phyloP scores from a whole-genome alignment of 2,888 invertebrate genomes.

The Aspidapion aeneum region DNA sequence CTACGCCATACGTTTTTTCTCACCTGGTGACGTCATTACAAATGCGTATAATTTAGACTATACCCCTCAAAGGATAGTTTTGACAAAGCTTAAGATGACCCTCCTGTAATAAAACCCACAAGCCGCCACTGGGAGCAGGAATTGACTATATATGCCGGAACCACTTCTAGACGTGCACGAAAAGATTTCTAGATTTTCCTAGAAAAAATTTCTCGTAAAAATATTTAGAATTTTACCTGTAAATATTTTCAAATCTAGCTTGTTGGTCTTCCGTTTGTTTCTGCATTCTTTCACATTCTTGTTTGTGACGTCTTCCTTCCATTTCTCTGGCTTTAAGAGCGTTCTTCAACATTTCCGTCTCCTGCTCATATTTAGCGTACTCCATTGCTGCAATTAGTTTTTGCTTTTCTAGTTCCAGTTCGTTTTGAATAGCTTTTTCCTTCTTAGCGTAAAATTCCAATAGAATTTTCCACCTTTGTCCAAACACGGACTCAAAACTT shows the following conservation, averaged over 20 bases:
- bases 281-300: neutral
- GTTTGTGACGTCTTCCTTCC: neutral
- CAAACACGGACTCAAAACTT: neutral
- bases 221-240: too few species aligned
- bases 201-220: too few species aligned
- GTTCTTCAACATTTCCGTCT: neutral
- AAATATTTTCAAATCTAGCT: neutral
- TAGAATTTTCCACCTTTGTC: neutral
- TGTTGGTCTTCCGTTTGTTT: neutral
- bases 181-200: too few species aligned
- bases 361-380: neutral
- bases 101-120: too few species aligned
- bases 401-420: neutral
- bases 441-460: neutral
- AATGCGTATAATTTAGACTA: too few species aligned
- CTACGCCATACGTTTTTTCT: too few species aligned
- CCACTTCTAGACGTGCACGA: too few species aligned
- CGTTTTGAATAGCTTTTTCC: neutral
- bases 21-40: too few species aligned
- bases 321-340: neutral
- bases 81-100: too few species aligned
- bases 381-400: neutral
- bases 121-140: too few species aligned
- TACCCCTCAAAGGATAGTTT: too few species aligned
- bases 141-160: too few species aligned